Percentiles rank a stretch among this genome's conserved stretches.
phyloP scores from a whole-genome alignment of 1,140 invertebrate species.

The Meloidogyne exigua region DNA sequence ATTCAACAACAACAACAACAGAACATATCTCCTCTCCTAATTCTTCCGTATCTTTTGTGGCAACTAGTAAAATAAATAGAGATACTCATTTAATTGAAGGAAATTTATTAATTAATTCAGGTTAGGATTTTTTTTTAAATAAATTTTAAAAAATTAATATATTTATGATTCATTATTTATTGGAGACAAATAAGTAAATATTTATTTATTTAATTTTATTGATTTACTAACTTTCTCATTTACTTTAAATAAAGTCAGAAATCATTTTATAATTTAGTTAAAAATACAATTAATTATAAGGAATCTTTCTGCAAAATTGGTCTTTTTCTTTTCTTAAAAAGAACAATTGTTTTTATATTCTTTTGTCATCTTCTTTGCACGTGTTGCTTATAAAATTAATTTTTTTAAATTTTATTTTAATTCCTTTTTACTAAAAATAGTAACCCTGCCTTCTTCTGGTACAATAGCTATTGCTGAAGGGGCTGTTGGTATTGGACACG shows the following conservation, averaged over 20 bases:
- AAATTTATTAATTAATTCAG: background rate
- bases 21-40: background rate
- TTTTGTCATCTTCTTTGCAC: background rate
- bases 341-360: background rate
- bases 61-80: background rate
- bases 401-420: background rate
- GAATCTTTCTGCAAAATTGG: background rate
- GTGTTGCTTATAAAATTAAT: background rate
- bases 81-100: background rate
- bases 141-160: background rate
- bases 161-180: background rate
- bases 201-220: background rate
- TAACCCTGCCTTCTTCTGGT: slow-evolving; percentile 15
- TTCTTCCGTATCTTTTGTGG: background rate
- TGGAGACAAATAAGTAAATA: background rate
- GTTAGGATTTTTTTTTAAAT: background rate
- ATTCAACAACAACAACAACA: no score
- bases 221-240: background rate
- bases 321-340: background rate
- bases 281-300: no score
- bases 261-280: background rate
- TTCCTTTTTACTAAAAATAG: background rate
- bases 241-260: background rate
- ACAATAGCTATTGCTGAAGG: slow-evolving; percentile 17
- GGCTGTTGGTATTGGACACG: slow-evolving; percentile 10